Percentiles rank a stretch among this genome's conserved stretches.
Conservation (phyloP, 2,888 invertebrate genomes). For the Meiosimyza platycephala region DNA sequence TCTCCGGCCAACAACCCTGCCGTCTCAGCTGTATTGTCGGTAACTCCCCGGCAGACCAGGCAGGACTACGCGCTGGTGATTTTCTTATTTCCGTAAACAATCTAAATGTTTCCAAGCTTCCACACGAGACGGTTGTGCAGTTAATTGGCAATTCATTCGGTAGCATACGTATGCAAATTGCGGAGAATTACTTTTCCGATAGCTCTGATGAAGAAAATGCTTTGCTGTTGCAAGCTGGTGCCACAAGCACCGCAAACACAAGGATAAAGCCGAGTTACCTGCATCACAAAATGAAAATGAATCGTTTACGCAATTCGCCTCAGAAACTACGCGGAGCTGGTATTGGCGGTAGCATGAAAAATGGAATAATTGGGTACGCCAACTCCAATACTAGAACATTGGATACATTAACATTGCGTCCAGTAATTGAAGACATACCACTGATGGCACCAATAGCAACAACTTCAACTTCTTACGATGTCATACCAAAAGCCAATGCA, state of each 20-base stretch:
- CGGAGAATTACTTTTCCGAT: constrained; percentile 87
- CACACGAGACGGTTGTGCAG: constrained; percentile 93
- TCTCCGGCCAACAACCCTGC: constrained; percentile 96
- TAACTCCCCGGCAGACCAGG: constrained; percentile 90
- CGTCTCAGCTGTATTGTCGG: constrained; percentile 92
- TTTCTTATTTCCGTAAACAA: constrained; percentile 93
- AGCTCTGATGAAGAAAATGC: constrained; percentile 83
- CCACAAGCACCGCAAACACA: constrained; percentile 40
- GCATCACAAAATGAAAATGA: constrained; percentile 70
- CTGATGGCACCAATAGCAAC: constrained; percentile 33
- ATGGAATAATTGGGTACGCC: not conserved
- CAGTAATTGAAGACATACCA: constrained; percentile 62
- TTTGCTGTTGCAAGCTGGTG: constrained; percentile 45
- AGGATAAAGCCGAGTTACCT: constrained; percentile 66
- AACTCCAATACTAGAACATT: constrained; percentile 8
- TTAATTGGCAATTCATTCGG: constrained; percentile 89
- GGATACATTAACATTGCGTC: constrained; percentile 51
- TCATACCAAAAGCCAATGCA: constrained; percentile 50
- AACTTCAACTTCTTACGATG: constrained; percentile 40
- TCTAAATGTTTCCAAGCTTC: constrained; percentile 88
- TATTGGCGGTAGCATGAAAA: not conserved
- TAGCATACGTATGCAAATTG: constrained; percentile 85
- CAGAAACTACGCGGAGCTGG: constrained; percentile 62
- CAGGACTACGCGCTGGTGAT: constrained; percentile 91
- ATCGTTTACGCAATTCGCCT: constrained; percentile 72